phyloP scores from a whole-genome alignment of 1,140 invertebrate genomes.

The Drosophila quadrilineata region DNA sequence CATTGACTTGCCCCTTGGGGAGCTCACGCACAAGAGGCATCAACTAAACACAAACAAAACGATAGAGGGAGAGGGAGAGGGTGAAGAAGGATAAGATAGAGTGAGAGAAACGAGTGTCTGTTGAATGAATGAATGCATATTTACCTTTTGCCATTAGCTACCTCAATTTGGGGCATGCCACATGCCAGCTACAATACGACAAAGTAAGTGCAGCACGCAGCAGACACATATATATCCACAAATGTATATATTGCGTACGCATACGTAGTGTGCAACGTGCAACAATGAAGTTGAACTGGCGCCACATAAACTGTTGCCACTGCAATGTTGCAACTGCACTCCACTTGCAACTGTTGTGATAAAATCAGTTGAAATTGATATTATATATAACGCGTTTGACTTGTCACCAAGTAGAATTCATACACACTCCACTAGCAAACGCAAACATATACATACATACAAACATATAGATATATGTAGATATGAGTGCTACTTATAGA shows the following conservation, averaged over 20 bases:
- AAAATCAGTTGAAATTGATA: constrained; percentile 67
- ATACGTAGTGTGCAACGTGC: constrained; percentile 68
- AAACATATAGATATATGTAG: no score
- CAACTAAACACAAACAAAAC: constrained; percentile 29
- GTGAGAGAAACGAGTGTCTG: no score
- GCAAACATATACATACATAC: no score
- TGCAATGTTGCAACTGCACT: constrained; percentile 9
- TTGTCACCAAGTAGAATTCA: constrained; percentile 30
- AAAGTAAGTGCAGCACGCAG: constrained; percentile 58
- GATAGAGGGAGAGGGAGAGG: no score
- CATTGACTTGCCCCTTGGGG: constrained; percentile 22
- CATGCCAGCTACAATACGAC: constrained; percentile 21
- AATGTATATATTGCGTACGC: no score
- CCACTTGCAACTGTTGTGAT: constrained; percentile 37
- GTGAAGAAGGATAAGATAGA: no score
- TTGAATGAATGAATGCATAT: constrained; percentile 61
- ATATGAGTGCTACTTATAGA: no score
- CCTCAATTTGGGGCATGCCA: constrained; percentile 61
- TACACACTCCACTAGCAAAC: not conserved
- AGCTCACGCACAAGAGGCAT: constrained; percentile 62
- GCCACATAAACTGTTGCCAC: constrained; percentile 26
- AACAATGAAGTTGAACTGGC: constrained; percentile 57
- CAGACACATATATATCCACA: constrained; percentile 47
- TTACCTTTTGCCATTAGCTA: constrained; percentile 59
- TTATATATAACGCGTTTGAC: constrained; percentile 32